Conservation (phyloP, 2,113 vertebrate genomes). For the Hippolais icterina region DNA sequence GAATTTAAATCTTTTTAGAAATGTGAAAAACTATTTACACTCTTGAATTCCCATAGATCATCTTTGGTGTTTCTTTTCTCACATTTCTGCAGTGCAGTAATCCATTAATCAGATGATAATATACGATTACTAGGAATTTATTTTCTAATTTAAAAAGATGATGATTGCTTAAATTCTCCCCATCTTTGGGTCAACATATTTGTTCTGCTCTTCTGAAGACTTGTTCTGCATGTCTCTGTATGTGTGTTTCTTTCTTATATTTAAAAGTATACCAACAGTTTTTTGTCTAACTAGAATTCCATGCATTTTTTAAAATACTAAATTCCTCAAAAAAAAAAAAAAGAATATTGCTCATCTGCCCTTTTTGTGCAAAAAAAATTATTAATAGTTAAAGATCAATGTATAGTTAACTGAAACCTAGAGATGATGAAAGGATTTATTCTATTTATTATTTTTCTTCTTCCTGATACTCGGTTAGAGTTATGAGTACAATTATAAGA, state of each 20-base stretch:
- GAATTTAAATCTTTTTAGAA: background rate
- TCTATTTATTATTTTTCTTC: background rate
- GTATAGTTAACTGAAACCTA: background rate
- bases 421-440: background rate
- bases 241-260: background rate
- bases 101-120: background rate
- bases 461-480: background rate
- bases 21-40: background rate
- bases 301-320: background rate
- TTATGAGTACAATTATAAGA: background rate
- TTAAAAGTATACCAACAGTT: background rate
- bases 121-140: background rate
- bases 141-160: background rate
- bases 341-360: background rate
- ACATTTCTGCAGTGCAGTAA: background rate
- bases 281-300: background rate
- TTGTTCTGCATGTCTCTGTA: background rate
- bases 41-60: background rate
- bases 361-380: background rate
- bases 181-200: background rate
- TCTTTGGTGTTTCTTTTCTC: background rate
- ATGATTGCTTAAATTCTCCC: background rate
- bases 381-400: background rate
- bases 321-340: background rate
- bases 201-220: background rate